These are phyloP conservation scores for Drosophila multiciliata DNA, from an alignment of 2,888 invertebrate species.

Conservation along the genomic window DNA sequence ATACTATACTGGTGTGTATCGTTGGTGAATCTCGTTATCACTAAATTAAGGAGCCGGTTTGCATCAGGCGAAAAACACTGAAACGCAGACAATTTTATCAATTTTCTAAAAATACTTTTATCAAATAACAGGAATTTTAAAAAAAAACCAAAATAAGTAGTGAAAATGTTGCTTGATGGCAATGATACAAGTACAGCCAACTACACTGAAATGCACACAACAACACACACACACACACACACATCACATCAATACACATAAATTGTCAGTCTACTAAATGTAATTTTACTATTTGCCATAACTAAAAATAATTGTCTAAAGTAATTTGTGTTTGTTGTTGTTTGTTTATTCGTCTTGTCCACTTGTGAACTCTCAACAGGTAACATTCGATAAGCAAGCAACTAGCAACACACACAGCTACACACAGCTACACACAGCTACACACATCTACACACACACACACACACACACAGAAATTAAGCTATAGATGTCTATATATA, in stretches of 20 bases:
- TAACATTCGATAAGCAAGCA: conserved; percentile 17
- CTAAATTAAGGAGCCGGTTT: conserved; percentile 54
- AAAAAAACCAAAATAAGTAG: background rate
- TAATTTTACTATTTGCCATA: conserved; percentile 23
- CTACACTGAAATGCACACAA: background rate
- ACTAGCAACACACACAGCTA: conserved; percentile 6
- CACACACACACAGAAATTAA: conserved; percentile 4
- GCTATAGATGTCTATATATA: conserved; percentile 16
- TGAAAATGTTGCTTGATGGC: conserved; percentile 5
- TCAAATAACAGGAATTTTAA: conserved; percentile 24
- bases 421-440: background rate
- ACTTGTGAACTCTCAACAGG: conserved; percentile 5
- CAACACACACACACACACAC: background rate
- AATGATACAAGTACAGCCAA: background rate
- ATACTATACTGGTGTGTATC: conserved; percentile 11
- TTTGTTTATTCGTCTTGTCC: conserved; percentile 3
- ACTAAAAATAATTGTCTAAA: conserved; percentile 19
- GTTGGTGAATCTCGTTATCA: conserved; percentile 50
- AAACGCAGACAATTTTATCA: conserved; percentile 25
- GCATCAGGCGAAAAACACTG: conserved; percentile 4
- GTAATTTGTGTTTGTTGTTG: conserved; percentile 15
- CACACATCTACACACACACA: background rate
- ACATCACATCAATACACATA: conserved; percentile 5
- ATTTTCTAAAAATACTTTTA: conserved; percentile 36
- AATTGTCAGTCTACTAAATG: conserved; percentile 6